These are phyloP conservation scores for Psilopogon haemacephalus DNA, from an alignment of 2,113 vertebrate genomes.

Conservation along the genomic window DNA sequence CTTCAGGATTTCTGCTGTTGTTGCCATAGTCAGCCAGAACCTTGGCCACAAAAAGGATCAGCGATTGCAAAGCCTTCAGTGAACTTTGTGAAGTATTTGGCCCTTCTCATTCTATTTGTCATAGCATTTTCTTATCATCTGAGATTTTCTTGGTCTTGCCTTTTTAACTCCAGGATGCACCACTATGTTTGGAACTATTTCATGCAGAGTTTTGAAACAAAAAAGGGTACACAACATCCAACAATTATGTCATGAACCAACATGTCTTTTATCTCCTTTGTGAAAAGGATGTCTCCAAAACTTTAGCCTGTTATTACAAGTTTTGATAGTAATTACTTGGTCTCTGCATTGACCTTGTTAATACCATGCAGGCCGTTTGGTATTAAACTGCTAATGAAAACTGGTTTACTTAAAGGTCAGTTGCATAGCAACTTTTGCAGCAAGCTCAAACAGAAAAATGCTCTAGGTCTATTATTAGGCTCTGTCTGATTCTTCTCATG, in stretches of 20 bases:
- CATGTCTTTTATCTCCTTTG: not conserved
- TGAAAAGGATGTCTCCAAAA: not conserved
- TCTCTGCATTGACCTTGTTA: not conserved
- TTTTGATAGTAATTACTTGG: not conserved
- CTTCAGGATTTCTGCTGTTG: not conserved
- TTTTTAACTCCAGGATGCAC: not conserved
- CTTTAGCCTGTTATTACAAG: not conserved
- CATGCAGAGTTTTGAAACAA: not conserved
- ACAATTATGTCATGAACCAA: not conserved
- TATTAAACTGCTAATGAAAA: conserved; percentile 13
- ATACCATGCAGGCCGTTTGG: not conserved
- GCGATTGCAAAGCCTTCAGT: not conserved
- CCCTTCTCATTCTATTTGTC: not conserved
- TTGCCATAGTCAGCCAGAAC: not conserved
- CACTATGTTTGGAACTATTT: not conserved
- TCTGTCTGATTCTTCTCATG: not conserved
- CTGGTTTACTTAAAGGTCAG: not conserved
- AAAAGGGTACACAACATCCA: not conserved
- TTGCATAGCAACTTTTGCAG: not conserved
- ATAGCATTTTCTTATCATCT: not conserved
- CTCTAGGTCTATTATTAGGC: conserved; percentile 1
- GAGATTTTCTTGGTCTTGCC: not conserved
- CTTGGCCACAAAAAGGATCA: not conserved
- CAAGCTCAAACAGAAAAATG: not conserved
- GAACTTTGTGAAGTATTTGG: not conserved